A percentile compares a stretch with the other conserved stretches of the same genome.
These are phyloP conservation scores for Brachyhypopomus occidentalis DNA, from an alignment of 2,113 vertebrate species.

Conservation along the genomic window DNA sequence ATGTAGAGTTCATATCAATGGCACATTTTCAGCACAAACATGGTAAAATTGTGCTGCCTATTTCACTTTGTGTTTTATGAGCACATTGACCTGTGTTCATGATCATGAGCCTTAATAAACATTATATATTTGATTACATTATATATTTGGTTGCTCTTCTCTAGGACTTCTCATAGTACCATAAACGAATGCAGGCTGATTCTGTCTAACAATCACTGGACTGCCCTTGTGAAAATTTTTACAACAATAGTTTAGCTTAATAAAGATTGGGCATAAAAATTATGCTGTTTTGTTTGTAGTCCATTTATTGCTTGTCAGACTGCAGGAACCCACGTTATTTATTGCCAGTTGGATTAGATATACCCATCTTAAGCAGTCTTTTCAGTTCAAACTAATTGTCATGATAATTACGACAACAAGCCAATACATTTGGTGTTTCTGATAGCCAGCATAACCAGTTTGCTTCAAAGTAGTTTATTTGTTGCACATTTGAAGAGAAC, in stretches of 20 bases:
- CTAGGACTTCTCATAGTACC: background rate
- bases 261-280: background rate
- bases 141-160: background rate
- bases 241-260: background rate
- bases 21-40: background rate
- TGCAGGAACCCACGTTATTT: background rate
- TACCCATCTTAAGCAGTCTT: no score
- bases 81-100: background rate
- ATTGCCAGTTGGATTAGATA: no score
- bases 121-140: background rate
- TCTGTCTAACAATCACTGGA: background rate
- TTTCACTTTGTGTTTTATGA: background rate
- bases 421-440: background rate
- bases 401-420: background rate
- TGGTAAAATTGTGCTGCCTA: background rate
- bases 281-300: background rate
- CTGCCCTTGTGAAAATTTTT: background rate
- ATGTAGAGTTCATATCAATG: background rate
- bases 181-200: background rate
- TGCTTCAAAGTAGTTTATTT: constrained; percentile 45
- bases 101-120: background rate
- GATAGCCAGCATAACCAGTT: background rate
- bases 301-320: background rate
- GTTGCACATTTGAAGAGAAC: background rate
- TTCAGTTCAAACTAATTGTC: no score